These are phyloP conservation scores for Rhinopomastus cyanomelas DNA, from an alignment of 2,113 vertebrate genomes.

Conservation along the genomic window DNA sequence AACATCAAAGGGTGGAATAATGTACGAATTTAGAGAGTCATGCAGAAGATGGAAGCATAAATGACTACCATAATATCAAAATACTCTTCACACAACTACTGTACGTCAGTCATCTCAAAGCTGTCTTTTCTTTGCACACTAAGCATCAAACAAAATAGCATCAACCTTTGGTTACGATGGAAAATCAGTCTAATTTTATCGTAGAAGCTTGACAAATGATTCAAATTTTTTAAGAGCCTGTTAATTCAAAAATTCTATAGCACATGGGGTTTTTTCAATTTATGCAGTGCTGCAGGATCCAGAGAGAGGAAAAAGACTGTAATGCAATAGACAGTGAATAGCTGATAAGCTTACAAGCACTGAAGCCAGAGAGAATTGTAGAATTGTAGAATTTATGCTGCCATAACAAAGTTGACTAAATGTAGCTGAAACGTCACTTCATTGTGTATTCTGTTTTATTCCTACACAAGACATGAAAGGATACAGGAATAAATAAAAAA, in stretches of 20 bases:
- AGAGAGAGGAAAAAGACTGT: neutral
- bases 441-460: neutral
- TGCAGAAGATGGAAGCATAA: neutral
- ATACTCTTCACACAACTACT: neutral
- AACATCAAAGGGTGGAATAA: neutral
- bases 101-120: neutral
- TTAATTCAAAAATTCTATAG: constrained; percentile 16
- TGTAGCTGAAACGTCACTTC: constrained; percentile 41
- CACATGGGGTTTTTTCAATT: neutral
- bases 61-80: constrained; percentile 6
- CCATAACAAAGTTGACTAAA: neutral
- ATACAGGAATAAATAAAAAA: neutral
- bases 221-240: neutral
- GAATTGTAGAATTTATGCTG: neutral
- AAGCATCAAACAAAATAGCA: neutral
- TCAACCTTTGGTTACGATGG: neutral
- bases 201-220: neutral
- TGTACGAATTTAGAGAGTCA: neutral
- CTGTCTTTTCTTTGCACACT: neutral
- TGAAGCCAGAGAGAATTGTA: constrained; percentile 36
- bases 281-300: neutral
- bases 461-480: neutral
- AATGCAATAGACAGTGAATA: neutral
- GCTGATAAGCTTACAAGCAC: neutral
- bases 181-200: neutral